Evolutionary conservation across 2,797 vertebrate genomes (phyloP).

Genomic region (Tamandua tetradactyla): DNA sequence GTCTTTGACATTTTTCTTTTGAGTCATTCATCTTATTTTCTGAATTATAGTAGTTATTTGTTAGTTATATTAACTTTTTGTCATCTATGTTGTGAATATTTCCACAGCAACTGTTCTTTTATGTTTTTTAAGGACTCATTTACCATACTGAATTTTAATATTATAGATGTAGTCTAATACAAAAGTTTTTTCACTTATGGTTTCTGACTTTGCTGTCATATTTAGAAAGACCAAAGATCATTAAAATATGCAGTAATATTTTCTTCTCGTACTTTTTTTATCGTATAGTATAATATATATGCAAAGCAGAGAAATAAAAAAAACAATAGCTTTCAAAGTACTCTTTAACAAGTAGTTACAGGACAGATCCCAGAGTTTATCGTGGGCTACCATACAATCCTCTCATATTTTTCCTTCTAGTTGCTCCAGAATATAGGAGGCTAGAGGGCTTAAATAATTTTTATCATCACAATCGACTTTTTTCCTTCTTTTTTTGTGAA

Average conservation of each 20-base stretch:
- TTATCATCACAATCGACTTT: too few species aligned
- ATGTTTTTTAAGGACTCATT: not conserved
- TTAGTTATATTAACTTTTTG: not conserved
- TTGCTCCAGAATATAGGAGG: too few species aligned
- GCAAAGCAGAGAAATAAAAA: too few species aligned
- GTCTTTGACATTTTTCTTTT: not conserved
- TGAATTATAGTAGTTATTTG: not conserved
- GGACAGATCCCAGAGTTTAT: too few species aligned
- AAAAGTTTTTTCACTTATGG: not conserved
- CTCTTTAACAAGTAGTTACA: too few species aligned
- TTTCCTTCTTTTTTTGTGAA: too few species aligned
- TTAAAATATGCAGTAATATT: slow-evolving; percentile 21
- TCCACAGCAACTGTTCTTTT: not conserved
- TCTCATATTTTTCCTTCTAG: too few species aligned
- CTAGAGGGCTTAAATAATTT: too few species aligned
- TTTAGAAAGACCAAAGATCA: not conserved
- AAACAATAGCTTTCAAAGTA: too few species aligned
- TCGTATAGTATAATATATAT: too few species aligned
- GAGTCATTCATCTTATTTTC: not conserved
- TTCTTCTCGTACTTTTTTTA: too few species aligned
- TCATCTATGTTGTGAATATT: not conserved
- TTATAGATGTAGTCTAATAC: not conserved
- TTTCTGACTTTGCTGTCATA: not conserved
- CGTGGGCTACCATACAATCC: too few species aligned
- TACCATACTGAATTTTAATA: not conserved